These are phyloP conservation scores for Scaptomyza polygonia DNA, from an alignment of 2,888 invertebrate genomes.

Conservation along the genomic window DNA sequence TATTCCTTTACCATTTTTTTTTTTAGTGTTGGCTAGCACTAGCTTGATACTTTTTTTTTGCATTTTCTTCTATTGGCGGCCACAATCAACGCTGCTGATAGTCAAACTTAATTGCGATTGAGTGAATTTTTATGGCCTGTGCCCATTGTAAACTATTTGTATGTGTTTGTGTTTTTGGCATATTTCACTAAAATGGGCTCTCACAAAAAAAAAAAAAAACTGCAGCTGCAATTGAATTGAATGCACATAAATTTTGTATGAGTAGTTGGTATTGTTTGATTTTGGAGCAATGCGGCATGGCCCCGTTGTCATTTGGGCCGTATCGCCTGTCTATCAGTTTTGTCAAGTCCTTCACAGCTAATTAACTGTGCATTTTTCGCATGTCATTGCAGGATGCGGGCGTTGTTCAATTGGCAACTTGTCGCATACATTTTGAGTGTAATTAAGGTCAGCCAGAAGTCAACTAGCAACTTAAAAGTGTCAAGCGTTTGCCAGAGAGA, in stretches of 20 bases:
- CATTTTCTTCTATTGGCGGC: too few relatives aligned
- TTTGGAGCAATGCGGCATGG: conserved; percentile 13
- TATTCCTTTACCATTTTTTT: background rate
- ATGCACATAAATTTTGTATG: conserved; percentile 62
- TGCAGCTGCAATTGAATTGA: conserved; percentile 64
- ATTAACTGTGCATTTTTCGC: conserved; percentile 68
- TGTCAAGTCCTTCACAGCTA: conserved; percentile 65
- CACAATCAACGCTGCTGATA: conserved; percentile 55
- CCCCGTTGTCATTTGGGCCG: conserved; percentile 12
- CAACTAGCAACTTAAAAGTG: conserved; percentile 64
- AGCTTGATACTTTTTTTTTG: conserved; percentile 21
- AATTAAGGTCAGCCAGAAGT: conserved; percentile 72
- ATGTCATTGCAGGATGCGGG: conserved; percentile 54
- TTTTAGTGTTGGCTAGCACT: conserved; percentile 11
- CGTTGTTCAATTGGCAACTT: conserved; percentile 37
- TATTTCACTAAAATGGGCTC: conserved; percentile 59
- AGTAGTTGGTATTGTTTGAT: conserved; percentile 23
- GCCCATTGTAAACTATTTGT: conserved; percentile 37
- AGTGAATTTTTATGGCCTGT: conserved; percentile 68
- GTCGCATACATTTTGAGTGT: conserved; percentile 67
- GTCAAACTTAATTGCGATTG: conserved; percentile 68
- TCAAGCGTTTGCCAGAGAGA: conserved; percentile 13
- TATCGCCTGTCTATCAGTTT: conserved; percentile 30
- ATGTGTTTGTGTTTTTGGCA: conserved; percentile 52
- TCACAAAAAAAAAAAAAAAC: background rate